A percentile compares a stretch with the other conserved stretches of the same genome.
Evolutionary conservation across 2,797 vertebrate genomes (phyloP).

Genomic region (Hemitrygon akajei): DNA sequence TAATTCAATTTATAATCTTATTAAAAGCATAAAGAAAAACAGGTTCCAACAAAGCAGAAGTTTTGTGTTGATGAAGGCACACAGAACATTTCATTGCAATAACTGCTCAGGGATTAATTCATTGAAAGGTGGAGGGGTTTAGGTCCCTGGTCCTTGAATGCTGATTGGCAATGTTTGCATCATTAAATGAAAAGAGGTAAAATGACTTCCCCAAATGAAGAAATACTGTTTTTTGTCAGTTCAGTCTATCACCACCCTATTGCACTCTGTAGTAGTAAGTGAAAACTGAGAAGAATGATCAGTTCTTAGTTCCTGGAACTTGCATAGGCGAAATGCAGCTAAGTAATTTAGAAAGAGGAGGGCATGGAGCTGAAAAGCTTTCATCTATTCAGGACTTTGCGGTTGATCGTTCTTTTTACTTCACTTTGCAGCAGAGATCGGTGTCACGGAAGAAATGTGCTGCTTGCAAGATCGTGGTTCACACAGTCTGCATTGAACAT

Average conservation of each 20-base stretch:
- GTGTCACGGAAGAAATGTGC: slow-evolving; percentile 82
- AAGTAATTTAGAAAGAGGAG: neutral
- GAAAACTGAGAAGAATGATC: neutral
- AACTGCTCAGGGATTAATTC: neutral
- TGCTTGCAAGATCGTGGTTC: slow-evolving; percentile 88
- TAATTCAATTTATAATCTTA: too few species aligned
- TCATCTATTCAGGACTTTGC: too few species aligned
- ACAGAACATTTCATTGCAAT: neutral
- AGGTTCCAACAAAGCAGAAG: neutral
- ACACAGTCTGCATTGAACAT: slow-evolving; percentile 82
- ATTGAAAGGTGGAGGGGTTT: neutral
- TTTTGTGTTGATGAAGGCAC: neutral
- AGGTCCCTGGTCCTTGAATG: neutral
- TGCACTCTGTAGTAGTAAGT: too few species aligned
- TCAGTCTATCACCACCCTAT: neutral
- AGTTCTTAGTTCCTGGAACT: neutral
- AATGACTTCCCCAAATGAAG: neutral
- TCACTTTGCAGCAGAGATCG: slow-evolving; percentile 73
- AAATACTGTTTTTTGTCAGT: neutral
- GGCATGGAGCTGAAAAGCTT: neutral
- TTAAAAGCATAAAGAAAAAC: too few species aligned
- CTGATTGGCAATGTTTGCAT: neutral
- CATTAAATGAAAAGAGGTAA: neutral
- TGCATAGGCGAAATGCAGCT: neutral
- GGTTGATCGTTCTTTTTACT: slow-evolving; percentile 36